These are phyloP conservation scores for Solenodon paradoxus DNA, from an alignment of 2,113 vertebrate species.

Conservation along the genomic window DNA sequence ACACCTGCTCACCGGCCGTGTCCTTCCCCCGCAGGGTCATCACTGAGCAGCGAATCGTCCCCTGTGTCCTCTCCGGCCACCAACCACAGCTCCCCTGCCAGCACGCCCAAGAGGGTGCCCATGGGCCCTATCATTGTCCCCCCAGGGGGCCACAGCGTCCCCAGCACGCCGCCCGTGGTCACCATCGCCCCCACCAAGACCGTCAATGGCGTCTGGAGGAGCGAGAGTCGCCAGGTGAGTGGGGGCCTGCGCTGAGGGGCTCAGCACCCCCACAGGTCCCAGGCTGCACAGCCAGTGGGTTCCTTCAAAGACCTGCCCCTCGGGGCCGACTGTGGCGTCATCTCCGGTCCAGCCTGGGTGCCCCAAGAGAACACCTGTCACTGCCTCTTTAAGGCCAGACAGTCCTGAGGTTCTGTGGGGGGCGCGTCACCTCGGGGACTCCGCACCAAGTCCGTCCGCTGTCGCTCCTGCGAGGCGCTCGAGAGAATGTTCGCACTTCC, in stretches of 20 bases:
- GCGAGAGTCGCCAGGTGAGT: conserved; percentile 93
- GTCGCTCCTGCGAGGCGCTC: fast-evolving
- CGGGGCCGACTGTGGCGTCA: too few relatives aligned
- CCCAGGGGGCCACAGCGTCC: conserved; percentile 92
- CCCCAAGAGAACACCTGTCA: too few relatives aligned
- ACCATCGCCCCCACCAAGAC: conserved; percentile 99
- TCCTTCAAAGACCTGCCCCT: too few relatives aligned
- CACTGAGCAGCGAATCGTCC: conserved; percentile 98
- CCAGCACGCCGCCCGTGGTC: conserved; percentile 97
- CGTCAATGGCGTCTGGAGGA: conserved; percentile 97
- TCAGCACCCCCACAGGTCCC: too few relatives aligned
- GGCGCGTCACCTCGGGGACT: too few relatives aligned
- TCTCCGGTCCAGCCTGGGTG: too few relatives aligned
- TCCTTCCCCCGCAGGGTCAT: conserved; percentile 87
- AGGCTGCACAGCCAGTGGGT: too few relatives aligned
- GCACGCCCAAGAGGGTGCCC: conserved; percentile 95
- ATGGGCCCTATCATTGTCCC: conserved; percentile 96
- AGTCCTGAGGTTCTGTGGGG: too few relatives aligned
- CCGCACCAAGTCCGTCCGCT: too few relatives aligned
- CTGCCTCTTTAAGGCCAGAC: too few relatives aligned
- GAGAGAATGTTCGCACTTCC: fast-evolving
- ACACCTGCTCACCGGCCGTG: background rate
- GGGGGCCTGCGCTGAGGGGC: background rate
- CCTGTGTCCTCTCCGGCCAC: conserved; percentile 97
- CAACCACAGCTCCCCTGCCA: conserved; percentile 98